These are phyloP conservation scores for Drosophila mulleri DNA, from an alignment of 2,888 invertebrate species.

Conservation along the genomic window DNA sequence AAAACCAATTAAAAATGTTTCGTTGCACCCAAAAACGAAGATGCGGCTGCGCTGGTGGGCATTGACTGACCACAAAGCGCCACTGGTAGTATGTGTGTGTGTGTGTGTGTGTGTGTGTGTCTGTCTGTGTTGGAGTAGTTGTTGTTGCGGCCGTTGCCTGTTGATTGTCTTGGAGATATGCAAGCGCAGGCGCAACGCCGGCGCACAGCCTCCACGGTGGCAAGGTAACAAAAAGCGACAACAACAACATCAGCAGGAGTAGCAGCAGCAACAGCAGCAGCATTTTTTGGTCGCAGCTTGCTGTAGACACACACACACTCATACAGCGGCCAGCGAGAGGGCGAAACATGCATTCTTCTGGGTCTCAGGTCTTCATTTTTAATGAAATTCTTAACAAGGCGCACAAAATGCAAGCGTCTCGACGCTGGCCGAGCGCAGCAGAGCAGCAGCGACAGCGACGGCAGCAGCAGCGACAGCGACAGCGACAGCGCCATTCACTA, in stretches of 20 bases:
- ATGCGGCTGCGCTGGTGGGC: constrained; percentile 76
- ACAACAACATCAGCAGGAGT: constrained; percentile 56
- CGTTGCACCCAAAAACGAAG: constrained; percentile 81
- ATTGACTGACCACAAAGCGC: constrained; percentile 61
- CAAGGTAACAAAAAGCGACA: constrained; percentile 79
- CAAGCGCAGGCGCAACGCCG: constrained; percentile 78
- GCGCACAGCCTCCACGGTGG: constrained; percentile 81
- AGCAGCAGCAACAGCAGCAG: constrained; percentile 53
- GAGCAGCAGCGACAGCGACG: too few species aligned
- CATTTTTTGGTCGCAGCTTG: constrained; percentile 64
- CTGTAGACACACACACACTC: constrained; percentile 11
- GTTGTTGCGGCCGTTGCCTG: constrained; percentile 41
- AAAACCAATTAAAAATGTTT: constrained; percentile 82
- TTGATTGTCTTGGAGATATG: constrained; percentile 80
- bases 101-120: constrained; percentile 19
- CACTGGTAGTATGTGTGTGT: constrained; percentile 35
- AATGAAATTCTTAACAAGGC: constrained; percentile 83
- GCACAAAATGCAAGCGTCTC: constrained; percentile 70
- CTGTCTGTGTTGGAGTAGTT: constrained; percentile 1
- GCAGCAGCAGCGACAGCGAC: constrained; percentile 8
- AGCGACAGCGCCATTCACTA: constrained; percentile 53
- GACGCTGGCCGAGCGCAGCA: constrained; percentile 43
- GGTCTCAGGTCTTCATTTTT: constrained; percentile 83
- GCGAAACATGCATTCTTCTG: constrained; percentile 76
- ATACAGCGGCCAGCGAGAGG: constrained; percentile 15